Base-by-base conservation (phyloP, 2,888 invertebrate genomes). In the Arenicola marina region DNA sequence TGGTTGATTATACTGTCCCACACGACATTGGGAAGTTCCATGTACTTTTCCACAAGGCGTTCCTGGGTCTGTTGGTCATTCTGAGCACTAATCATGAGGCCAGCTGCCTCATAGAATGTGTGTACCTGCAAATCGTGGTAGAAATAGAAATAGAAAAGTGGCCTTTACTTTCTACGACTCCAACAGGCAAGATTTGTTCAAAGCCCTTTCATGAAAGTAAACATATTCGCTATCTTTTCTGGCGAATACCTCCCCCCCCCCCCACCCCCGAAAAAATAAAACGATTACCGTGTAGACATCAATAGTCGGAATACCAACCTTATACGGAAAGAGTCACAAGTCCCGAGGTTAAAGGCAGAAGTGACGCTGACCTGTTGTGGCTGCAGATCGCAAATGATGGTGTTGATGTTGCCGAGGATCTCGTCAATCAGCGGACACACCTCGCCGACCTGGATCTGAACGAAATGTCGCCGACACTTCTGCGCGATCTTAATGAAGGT, bases 401-500 rank as follows among this genome's bases (percentile, higher is more conserved):
- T 91, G 84, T 93, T 95, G 84, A 98, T 95, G 73, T 93, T 93
- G 80, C 90, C 89, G 70, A 99, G 87, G 78, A 99, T 98, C 86
- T 99, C 99, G 82, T 99, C 97, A 81, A 99, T 96, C 84, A 99
- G 99, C 56, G 99, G 97, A 86, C 93, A 91, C 44, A 91, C 90
- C 86, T 99, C 99, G 46, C 97, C 97, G 68, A 92, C 90, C 87
- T 99, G 98, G 48, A 93, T 89, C 73, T 86, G 94, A 26, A 98
- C 96, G 87, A 99, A 99, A 86, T 99, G 98, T 75, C 97, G 88
- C 69, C 95, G 89, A 86, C 99, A 99, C 85, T 99, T 99, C 76
- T 95, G 88, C 33, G 99, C 95, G 79, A 99, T 99, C 86, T 99
- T 99, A 75, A 99, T 99, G 83, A 99, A 99, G 45, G 99, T 99